Percentiles rank a stretch among this genome's conserved stretches.
phyloP scores from a whole-genome alignment of 2,113 vertebrate species.

The Nansenia antarctica region DNA sequence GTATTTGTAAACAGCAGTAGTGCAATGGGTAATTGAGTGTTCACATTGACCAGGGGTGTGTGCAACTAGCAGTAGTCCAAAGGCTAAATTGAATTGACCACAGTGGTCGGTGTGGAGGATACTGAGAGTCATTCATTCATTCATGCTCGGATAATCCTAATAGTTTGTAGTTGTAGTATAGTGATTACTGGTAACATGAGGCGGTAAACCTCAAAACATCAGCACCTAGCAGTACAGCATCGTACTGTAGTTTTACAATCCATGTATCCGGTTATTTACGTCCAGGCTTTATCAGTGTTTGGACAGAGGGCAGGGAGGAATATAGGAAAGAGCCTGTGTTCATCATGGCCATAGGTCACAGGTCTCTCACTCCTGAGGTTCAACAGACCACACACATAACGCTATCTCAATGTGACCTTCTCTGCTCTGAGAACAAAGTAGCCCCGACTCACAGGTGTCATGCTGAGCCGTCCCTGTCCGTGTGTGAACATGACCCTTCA shows the following conservation, averaged over 20 bases:
- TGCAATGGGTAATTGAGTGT: too few species aligned
- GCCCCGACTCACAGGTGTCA: slow-evolving; percentile 13
- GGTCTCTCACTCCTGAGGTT: background rate
- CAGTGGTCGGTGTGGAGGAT: too few species aligned
- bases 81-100: too few species aligned
- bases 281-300: background rate
- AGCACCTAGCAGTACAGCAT: background rate
- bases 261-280: background rate
- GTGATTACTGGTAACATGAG: too few species aligned
- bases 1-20: too few species aligned
- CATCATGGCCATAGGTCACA: background rate
- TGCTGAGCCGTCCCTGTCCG: slow-evolving; percentile 6
- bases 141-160: too few species aligned
- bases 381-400: background rate
- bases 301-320: background rate
- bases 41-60: too few species aligned
- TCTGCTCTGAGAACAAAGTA: slow-evolving; percentile 16
- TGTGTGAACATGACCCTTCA: slow-evolving; percentile 27
- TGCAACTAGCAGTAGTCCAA: too few species aligned
- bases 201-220: background rate
- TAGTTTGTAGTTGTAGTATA: too few species aligned
- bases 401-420: slow-evolving; percentile 2
- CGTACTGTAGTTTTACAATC: background rate
- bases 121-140: too few species aligned
- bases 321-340: background rate